Base-by-base conservation (phyloP, 2,888 invertebrate species). In the Electrophaes corylata region DNA sequence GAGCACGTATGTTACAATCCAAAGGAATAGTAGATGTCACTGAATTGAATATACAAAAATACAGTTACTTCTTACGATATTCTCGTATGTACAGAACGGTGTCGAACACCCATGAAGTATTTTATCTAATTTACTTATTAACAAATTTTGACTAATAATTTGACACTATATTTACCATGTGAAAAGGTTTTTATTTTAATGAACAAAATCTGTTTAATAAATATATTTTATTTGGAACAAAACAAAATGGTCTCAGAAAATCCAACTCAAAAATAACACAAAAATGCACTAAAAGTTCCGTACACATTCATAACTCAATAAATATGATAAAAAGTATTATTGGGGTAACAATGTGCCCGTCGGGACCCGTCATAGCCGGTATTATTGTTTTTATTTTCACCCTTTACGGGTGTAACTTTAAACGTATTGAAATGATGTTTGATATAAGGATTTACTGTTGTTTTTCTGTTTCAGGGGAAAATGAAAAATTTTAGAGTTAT, bases 291-390 rank as follows among this genome's bases (percentile, higher is more conserved):
- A 82, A 81, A 67, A 69, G 71, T 66, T 76, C 70, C 75, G 74
- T 79, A 78, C 73, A 78, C 73, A 90, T 91, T 88, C 88, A 86
- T 84, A 88, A 90, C 88, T 87, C 87, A 86, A 91, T 91, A 91
- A 91, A 91, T 91, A 90, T 91, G 91, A 91, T 91, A 91, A 88
- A 90, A 91, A 84, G 89, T 89, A 81, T 89, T 88, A 90, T 88
- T 83, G 88, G 88, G 85, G 88, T 75, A 83, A 75, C 76, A 88
- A 91, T 85, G 89, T 75, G 81, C 70, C 91, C 86, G 71, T 57
- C 57, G 90, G 88, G 91, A 86, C 69, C 66, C 51, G 45, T 57
- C 64, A 68, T 65, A 37, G 66, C 69, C 60, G 60, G 78, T 76
- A 79, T 85, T 90, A 89, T 91, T 90, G 88, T 91, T 90, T 86